Evolutionary conservation across 2,888 invertebrate genomes (phyloP).

Genomic region (Thera britannica): DNA sequence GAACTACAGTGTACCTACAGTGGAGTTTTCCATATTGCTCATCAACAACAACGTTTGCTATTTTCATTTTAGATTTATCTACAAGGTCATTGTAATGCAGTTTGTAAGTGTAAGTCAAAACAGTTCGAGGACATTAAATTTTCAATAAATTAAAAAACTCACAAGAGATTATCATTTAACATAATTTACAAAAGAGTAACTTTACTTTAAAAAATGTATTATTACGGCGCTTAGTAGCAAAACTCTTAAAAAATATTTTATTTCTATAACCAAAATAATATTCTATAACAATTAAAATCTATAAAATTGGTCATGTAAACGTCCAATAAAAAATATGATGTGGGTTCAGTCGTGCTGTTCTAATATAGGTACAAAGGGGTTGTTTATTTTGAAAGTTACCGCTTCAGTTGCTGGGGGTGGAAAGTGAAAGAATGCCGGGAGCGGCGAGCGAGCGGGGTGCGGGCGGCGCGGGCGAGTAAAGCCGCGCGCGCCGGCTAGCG

Average conservation of each 20-base stretch:
- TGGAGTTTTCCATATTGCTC: conserved; percentile 23
- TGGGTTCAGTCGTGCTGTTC: conserved; percentile 1
- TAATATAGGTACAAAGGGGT: background rate
- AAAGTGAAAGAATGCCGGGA: conserved; percentile 77
- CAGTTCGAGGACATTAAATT: conserved; percentile 17
- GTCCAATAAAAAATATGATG: conserved; percentile 2
- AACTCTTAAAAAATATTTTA: too few species aligned
- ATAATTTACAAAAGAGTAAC: too few species aligned
- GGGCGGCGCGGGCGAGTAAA: conserved; percentile 51
- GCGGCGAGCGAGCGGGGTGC: conserved; percentile 55
- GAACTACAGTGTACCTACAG: conserved; percentile 2
- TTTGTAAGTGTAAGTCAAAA: conserved; percentile 18
- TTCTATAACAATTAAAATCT: background rate
- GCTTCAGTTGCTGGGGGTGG: conserved; percentile 47
- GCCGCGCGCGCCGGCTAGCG: conserved; percentile 63
- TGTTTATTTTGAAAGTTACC: conserved; percentile 21
- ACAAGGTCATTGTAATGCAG: conserved; percentile 25
- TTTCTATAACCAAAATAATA: background rate
- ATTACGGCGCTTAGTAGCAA: too few species aligned
- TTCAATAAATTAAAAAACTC: background rate
- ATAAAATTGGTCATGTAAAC: conserved; percentile 3
- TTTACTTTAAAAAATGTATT: too few species aligned
- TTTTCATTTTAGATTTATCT: conserved; percentile 23
- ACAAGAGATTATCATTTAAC: too few species aligned
- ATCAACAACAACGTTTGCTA: conserved; percentile 18